Conservation (phyloP, 2,888 invertebrate genomes). For the Catocala fraxini region DNA sequence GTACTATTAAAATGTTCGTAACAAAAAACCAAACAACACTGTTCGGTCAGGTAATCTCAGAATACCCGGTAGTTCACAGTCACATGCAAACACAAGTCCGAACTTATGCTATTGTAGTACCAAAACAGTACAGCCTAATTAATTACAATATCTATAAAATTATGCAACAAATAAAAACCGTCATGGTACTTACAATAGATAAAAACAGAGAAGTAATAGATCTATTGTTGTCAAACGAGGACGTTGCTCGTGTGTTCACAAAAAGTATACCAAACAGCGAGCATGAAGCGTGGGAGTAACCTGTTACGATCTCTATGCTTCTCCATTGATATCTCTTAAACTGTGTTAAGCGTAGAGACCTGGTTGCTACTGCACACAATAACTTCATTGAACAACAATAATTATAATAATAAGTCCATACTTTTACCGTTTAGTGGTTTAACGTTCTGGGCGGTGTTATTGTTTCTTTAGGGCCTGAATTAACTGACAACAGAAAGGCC, state of each 20-base stretch:
- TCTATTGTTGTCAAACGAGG: slow-evolving; percentile 27
- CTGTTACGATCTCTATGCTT: slow-evolving; percentile 37
- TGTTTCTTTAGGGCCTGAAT: background rate
- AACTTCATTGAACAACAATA: slow-evolving; percentile 11
- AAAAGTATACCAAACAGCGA: slow-evolving; percentile 29
- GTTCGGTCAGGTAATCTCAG: too few relatives aligned
- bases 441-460: too few relatives aligned
- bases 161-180: slow-evolving; percentile 2
- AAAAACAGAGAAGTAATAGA: slow-evolving; percentile 20
- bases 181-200: slow-evolving; percentile 9
- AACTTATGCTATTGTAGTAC: too few relatives aligned
- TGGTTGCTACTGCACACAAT: slow-evolving; percentile 16
- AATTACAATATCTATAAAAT: slow-evolving; percentile 1
- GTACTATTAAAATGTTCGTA: too few relatives aligned
- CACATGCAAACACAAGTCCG: too few relatives aligned
- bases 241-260: slow-evolving; percentile 11
- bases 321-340: slow-evolving; percentile 35
- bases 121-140: background rate
- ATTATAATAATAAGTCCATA: background rate
- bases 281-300: slow-evolving; percentile 47
- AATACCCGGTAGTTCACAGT: too few relatives aligned
- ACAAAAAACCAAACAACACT: too few relatives aligned
- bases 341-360: slow-evolving; percentile 27
- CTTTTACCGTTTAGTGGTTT: background rate
- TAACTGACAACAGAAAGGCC: background rate